Base-by-base conservation (phyloP, 2,113 vertebrate genomes). In the Chaetura pelagica region DNA sequence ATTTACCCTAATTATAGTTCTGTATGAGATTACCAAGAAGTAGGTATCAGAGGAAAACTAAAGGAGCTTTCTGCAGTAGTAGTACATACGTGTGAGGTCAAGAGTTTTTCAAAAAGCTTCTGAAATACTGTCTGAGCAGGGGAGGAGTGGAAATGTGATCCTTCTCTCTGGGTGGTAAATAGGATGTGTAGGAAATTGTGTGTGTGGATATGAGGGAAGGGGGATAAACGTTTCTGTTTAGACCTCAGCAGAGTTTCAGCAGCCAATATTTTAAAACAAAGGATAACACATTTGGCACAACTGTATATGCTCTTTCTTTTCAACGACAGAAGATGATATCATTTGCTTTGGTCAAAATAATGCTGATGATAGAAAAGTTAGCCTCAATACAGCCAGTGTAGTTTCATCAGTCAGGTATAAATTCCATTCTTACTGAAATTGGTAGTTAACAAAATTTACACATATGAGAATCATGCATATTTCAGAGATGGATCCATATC, bases 91-190 rank as follows among this genome's bases (percentile, higher is more conserved):
- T 91, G 89, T 80, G 95, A 95, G 95, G 91, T 96, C 92, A 95
- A 93, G 68, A 94, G 85, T 84, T 94, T 90, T 91, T 90, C 30
- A 68, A 84, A 95, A 94, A 73, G 79, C 69, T 94, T 81, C 84
- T 86, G 72, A 91, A 95, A 94, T 67, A 84, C 27, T 88, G 58
- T 79, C 52, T 63, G 83, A 78, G 67, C 75, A 89, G 38, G 49
- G 55, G 15, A 91, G 54, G 74, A 93, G 55, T 77, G 69, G 95
- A 95, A 96, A 95, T 38, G 49, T 46, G 94, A 94, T 94, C 89
- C 40, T 77, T 85, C 95, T 82, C 67, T 57, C 78, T 93, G 94
- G 94, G 95, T 96, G 94, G 95, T 90, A 94, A 93, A 92, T 63
- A 84, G 61, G 76, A 92, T 80, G 62, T 93, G 54, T 73, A 95